phyloP scores from a whole-genome alignment of 2,113 vertebrate species.

The Etia nguti region DNA sequence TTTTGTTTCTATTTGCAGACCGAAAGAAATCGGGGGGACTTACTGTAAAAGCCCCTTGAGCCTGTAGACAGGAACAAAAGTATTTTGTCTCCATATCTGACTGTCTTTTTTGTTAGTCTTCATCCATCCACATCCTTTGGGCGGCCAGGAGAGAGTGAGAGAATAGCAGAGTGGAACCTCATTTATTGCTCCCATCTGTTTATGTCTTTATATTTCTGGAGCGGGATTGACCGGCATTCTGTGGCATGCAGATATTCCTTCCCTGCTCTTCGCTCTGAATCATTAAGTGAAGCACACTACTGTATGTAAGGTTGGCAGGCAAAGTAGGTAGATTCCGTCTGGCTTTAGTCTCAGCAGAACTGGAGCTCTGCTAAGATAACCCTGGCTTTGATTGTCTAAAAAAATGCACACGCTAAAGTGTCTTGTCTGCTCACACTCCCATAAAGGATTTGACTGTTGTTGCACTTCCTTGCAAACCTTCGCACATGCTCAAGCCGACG shows the following conservation, averaged over 20 bases:
- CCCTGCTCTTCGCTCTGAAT: slow-evolving; percentile 13
- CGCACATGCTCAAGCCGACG: background rate
- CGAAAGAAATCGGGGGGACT: slow-evolving; percentile 39
- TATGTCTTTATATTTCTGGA: slow-evolving; percentile 32
- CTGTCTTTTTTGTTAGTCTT: slow-evolving; percentile 37
- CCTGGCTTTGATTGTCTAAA: slow-evolving; percentile 20
- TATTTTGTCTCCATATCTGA: slow-evolving; percentile 39
- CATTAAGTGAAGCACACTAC: slow-evolving; percentile 21
- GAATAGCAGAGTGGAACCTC: slow-evolving; percentile 14
- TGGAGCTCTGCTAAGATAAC: background rate
- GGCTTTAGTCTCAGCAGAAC: slow-evolving; percentile 1
- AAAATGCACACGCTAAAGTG: background rate
- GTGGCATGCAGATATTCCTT: slow-evolving; percentile 30
- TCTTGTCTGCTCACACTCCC: background rate
- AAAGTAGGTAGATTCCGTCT: background rate
- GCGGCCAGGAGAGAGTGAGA: background rate
- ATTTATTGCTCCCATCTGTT: slow-evolving; percentile 58
- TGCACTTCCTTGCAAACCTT: background rate
- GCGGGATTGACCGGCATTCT: slow-evolving; percentile 13
- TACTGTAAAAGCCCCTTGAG: slow-evolving; percentile 39
- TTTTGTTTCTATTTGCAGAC: slow-evolving; percentile 54
- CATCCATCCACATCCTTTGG: slow-evolving; percentile 41
- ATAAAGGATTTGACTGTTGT: slow-evolving; percentile 7
- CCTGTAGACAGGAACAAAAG: slow-evolving; percentile 49
- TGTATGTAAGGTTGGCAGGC: slow-evolving; percentile 10